A percentile compares a stretch with the other conserved stretches of the same genome.
Conservation (phyloP, 2,888 invertebrate species). For the Halictus quadricinctus region DNA sequence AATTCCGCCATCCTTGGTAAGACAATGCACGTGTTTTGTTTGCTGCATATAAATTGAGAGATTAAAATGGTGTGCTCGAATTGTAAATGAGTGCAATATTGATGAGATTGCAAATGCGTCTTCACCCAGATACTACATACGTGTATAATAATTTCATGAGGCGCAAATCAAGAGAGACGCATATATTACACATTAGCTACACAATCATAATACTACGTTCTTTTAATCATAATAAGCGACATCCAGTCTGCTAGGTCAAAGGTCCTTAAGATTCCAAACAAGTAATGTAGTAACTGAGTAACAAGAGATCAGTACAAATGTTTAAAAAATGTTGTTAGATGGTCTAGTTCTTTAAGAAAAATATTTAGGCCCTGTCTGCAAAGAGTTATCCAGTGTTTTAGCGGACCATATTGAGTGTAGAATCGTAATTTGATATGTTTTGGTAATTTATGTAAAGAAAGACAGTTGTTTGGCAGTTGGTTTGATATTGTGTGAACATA, state of each 20-base stretch:
- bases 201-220: neutral
- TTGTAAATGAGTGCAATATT: neutral
- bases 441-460: neutral
- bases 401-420: too few species aligned
- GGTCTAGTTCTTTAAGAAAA: too few species aligned
- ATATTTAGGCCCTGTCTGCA: too few species aligned
- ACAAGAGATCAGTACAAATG: too few species aligned
- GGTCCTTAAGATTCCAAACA: neutral
- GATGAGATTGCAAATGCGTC: conserved; percentile 3
- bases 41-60: neutral
- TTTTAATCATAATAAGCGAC: neutral
- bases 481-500: conserved; percentile 12
- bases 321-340: too few species aligned
- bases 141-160: neutral
- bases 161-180: neutral
- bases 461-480: neutral
- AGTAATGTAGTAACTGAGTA: too few species aligned
- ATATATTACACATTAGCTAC: neutral
- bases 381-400: too few species aligned
- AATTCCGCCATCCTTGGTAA: conserved; percentile 98
- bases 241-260: neutral
- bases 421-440: neutral
- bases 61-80: neutral
- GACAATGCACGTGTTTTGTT: conserved; percentile 54
- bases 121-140: neutral